Evolutionary conservation across 2,797 vertebrate species (phyloP).

Genomic region (Acanthornis magna): DNA sequence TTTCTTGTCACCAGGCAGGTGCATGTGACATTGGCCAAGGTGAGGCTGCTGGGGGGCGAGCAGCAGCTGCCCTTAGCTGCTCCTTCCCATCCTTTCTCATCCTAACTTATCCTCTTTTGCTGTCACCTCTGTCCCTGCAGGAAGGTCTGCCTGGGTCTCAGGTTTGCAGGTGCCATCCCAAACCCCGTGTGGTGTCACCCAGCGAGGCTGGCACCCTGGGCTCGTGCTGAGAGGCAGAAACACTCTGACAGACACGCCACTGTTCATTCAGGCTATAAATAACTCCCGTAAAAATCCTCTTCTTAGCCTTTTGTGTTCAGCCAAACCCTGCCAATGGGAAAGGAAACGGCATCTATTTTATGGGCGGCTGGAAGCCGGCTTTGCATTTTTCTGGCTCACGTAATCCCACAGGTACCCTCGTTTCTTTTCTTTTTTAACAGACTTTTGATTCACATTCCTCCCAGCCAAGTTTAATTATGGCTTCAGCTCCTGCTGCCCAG

Average conservation of each 20-base stretch:
- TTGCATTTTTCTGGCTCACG: slow-evolving; percentile 7
- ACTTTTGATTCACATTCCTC: slow-evolving; percentile 38
- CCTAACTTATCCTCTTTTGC: background rate
- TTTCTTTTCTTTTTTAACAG: slow-evolving; percentile 42
- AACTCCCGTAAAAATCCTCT: slow-evolving; percentile 41
- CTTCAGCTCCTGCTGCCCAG: background rate
- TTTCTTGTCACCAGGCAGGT: background rate
- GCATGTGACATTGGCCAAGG: background rate
- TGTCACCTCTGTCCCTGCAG: background rate
- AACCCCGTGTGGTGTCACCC: fast-evolving
- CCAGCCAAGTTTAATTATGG: slow-evolving; percentile 28
- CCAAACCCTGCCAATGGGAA: slow-evolving; percentile 46
- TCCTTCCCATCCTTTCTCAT: background rate
- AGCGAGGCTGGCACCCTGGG: background rate
- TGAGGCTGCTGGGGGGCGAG: background rate
- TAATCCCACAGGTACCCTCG: slow-evolving; percentile 54
- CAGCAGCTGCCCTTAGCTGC: background rate
- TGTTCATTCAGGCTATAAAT: slow-evolving; percentile 36
- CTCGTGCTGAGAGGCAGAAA: background rate
- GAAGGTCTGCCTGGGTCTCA: background rate
- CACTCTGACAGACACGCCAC: background rate
- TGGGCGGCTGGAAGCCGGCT: slow-evolving; percentile 20
- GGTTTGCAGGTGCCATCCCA: background rate
- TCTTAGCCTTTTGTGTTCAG: slow-evolving; percentile 32
- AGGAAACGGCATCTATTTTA: slow-evolving; percentile 53